Conservation (phyloP, 2,888 invertebrate species). For the Caenorhabditis sp. region DNA sequence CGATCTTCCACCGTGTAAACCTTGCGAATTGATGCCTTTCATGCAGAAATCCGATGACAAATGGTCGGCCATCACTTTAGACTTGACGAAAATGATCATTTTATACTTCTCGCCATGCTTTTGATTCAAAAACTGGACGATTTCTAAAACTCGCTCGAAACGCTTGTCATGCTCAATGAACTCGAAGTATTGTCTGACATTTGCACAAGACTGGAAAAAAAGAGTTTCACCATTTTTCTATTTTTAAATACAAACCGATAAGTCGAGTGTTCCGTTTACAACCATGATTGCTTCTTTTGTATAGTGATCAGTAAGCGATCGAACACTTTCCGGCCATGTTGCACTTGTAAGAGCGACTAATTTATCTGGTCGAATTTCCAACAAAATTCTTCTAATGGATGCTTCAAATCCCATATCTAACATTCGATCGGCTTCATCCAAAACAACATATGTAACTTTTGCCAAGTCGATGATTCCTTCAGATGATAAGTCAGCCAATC, state of each 20-base stretch:
- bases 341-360: constrained; percentile 97
- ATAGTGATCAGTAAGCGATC: constrained; percentile 84
- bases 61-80: constrained; percentile 82
- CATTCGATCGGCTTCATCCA: constrained; percentile 85
- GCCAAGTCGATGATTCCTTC: constrained; percentile 72
- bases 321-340: constrained; percentile 90
- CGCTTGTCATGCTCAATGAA: constrained; percentile 76
- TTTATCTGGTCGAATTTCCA: constrained; percentile 84
- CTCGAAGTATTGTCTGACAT: constrained; percentile 83
- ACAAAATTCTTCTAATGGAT: constrained; percentile 80
- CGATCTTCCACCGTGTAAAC: constrained; percentile 89
- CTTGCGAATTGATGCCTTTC: constrained; percentile 79
- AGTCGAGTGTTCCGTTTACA: constrained; percentile 83
- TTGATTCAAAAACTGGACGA: constrained; percentile 74
- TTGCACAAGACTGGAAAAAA: constrained; percentile 79
- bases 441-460: constrained; percentile 73
- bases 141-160: constrained; percentile 34
- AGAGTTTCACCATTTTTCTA: too few species aligned
- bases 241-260: constrained; percentile 77
- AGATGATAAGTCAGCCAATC: constrained; percentile 87
- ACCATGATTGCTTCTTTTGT: constrained; percentile 90
- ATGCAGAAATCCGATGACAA: constrained; percentile 83
- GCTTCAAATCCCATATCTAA: constrained; percentile 76
- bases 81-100: constrained; percentile 88
- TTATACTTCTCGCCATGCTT: constrained; percentile 83